Evolutionary conservation across 2,888 invertebrate genomes (phyloP).

Genomic region (Rambutsinella grinnellia): DNA sequence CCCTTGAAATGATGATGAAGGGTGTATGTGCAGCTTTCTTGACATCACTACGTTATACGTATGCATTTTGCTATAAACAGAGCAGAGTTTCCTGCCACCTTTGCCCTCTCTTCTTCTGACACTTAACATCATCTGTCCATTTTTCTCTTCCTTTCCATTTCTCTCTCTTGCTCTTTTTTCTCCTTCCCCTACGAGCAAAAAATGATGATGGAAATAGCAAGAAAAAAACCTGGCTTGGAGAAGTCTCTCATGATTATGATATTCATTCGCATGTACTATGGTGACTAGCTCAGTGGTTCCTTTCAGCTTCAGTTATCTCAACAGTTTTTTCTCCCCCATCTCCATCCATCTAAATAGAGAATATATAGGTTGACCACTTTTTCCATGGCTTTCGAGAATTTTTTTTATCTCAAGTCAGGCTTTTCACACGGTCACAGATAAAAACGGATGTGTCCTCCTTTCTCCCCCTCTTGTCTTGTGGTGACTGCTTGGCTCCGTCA

Average conservation of each 20-base stretch:
- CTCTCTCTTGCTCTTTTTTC: not conserved
- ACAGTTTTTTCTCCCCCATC: not conserved
- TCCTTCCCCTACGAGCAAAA: not conserved
- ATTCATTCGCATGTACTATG: not conserved
- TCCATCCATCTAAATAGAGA: not conserved
- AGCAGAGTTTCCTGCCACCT: conserved; percentile 26
- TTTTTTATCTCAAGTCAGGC: not conserved
- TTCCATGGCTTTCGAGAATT: not conserved
- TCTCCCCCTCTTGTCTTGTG: not conserved
- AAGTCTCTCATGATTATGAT: not conserved
- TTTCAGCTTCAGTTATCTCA: not conserved
- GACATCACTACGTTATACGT: not conserved
- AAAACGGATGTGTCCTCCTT: not conserved
- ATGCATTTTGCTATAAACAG: not conserved
- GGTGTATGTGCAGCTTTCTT: conserved; percentile 1
- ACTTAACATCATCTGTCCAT: conserved; percentile 47
- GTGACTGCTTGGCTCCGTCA: not conserved
- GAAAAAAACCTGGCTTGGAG: not conserved
- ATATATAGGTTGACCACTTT: not conserved
- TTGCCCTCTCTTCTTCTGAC: conserved; percentile 42
- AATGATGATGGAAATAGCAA: conserved; percentile 4
- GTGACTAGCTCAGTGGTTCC: not conserved
- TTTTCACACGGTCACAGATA: not conserved
- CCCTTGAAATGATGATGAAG: not conserved
- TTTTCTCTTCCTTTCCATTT: conserved; percentile 16